Percentiles rank a stretch among this genome's conserved stretches.
Conservation (phyloP, 1,140 invertebrate species). For the Drosophila sulfurigaster region DNA sequence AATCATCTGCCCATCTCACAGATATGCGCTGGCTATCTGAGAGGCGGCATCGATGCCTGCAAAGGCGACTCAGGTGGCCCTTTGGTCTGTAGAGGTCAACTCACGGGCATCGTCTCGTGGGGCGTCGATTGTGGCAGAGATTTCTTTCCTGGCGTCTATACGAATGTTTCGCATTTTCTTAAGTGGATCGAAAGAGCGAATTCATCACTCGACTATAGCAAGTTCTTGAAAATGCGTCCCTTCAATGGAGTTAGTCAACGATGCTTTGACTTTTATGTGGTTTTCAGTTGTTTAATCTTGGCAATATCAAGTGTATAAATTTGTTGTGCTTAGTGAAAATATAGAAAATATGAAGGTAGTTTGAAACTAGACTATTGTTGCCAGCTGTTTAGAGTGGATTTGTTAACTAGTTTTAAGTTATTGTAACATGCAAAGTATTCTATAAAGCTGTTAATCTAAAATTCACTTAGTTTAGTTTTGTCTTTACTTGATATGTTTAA, state of each 20-base stretch:
- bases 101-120: constrained; percentile 86
- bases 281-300: neutral
- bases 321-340: no score
- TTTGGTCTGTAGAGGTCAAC: constrained; percentile 17
- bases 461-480: no score
- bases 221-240: neutral
- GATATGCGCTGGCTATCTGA: constrained; percentile 68
- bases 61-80: constrained; percentile 58
- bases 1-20: constrained; percentile 43
- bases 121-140: constrained; percentile 63
- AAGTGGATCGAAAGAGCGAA: constrained; percentile 30
- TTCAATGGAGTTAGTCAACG: neutral
- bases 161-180: constrained; percentile 41
- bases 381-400: no score
- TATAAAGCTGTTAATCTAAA: no score
- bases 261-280: neutral
- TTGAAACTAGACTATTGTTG: no score
- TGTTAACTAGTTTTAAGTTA: no score
- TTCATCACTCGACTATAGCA: constrained; percentile 16
- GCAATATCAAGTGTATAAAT: neutral
- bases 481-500: no score
- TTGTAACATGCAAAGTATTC: no score
- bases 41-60: constrained; percentile 67
- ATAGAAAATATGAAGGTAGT: no score
- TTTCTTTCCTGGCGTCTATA: constrained; percentile 85